Evolutionary conservation across 2,797 vertebrate species (phyloP).

Genomic region (Vireo griseus): DNA sequence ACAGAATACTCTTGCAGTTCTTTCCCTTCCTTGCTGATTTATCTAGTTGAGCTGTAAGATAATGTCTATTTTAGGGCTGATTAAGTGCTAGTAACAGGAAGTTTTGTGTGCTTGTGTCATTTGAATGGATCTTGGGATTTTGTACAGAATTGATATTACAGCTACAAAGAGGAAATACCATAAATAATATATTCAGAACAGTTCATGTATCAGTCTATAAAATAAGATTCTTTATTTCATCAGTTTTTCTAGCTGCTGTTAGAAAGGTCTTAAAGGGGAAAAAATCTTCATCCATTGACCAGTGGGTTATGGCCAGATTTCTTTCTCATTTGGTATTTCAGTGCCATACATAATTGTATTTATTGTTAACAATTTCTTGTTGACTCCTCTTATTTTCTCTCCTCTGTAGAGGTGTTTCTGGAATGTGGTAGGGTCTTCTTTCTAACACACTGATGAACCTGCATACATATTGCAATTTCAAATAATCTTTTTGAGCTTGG

Average conservation of each 20-base stretch:
- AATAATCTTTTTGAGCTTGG: not conserved
- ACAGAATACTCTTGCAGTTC: not conserved
- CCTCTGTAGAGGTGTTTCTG: not conserved
- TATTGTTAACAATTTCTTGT: not conserved
- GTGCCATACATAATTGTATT: not conserved
- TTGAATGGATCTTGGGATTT: not conserved
- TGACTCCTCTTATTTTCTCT: not conserved
- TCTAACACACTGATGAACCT: not conserved
- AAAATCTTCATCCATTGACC: not conserved
- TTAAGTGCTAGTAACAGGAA: not conserved
- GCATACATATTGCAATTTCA: not conserved
- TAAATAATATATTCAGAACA: not conserved
- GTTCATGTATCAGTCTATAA: not conserved
- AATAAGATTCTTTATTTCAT: not conserved
- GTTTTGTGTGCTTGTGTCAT: not conserved
- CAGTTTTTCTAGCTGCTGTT: not conserved
- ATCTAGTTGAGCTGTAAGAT: not conserved
- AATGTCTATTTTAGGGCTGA: not conserved
- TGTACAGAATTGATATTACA: not conserved
- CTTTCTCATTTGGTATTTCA: not conserved
- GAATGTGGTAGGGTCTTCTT: not conserved
- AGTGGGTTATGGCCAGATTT: not conserved
- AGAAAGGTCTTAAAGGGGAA: not conserved
- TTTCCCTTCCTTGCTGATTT: not conserved
- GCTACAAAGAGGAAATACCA: not conserved